Evolutionary conservation across 2,797 vertebrate species (phyloP).

Genomic region (Psittacula derbiana): DNA sequence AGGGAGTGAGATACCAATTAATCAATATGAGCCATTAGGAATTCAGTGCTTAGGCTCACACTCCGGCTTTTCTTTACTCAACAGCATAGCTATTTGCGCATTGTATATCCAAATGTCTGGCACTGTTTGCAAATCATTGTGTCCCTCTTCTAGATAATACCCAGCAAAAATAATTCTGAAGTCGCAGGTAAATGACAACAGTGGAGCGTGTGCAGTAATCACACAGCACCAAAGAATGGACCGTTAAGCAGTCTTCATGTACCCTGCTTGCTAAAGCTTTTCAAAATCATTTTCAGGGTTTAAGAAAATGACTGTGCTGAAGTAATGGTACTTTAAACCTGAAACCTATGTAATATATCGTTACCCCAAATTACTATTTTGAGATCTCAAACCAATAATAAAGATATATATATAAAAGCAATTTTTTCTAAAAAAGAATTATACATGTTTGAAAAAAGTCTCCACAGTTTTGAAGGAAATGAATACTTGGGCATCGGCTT

Average conservation of each 20-base stretch:
- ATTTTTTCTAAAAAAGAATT: background rate
- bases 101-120: background rate
- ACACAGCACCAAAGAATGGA: background rate
- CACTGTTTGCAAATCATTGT: background rate
- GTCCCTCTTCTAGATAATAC: background rate
- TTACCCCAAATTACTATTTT: background rate
- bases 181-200: background rate
- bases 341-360: background rate
- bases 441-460: background rate
- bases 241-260: background rate
- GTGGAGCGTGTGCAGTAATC: background rate
- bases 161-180: background rate
- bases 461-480: conserved; percentile 11
- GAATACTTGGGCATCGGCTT: conserved; percentile 12
- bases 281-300: background rate
- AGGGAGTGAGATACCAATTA: background rate
- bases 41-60: background rate
- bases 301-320: conserved; percentile 2
- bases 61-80: background rate
- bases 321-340: background rate
- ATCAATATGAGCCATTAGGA: background rate
- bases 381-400: background rate
- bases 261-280: background rate
- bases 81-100: background rate
- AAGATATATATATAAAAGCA: background rate